phyloP scores from a whole-genome alignment of 2,888 invertebrate genomes.

The Mythimna ferrago region DNA sequence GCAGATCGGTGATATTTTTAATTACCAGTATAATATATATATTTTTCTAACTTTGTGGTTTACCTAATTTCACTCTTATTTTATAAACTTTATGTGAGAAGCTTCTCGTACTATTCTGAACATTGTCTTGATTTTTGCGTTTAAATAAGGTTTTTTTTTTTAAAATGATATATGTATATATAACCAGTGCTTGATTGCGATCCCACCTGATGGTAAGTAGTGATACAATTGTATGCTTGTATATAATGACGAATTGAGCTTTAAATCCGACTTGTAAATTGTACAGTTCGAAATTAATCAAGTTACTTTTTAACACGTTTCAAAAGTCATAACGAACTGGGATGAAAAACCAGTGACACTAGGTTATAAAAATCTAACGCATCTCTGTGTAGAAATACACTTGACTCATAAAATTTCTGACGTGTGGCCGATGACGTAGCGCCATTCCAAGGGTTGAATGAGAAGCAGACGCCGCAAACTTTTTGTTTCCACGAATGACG shows the following conservation, averaged over 20 bases:
- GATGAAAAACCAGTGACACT: background rate
- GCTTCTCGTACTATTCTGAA: no score
- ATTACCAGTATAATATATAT: conserved; percentile 21
- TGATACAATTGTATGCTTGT: background rate
- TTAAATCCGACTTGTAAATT: no score
- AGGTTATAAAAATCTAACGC: background rate
- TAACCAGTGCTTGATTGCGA: no score
- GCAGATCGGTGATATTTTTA: conserved; percentile 20
- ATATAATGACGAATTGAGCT: no score
- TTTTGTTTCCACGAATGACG: conserved; percentile 67
- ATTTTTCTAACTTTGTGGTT: conserved; percentile 5
- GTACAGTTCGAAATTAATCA: no score
- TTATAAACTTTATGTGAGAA: no score
- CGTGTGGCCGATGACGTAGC: conserved; percentile 73
- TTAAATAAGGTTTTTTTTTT: no score
- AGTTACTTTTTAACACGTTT: background rate
- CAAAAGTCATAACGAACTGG: background rate
- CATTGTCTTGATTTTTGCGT: background rate
- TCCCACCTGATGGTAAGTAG: no score
- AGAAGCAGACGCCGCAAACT: conserved; percentile 68
- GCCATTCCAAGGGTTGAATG: conserved; percentile 76
- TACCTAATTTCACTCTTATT: background rate
- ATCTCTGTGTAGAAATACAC: conserved; percentile 28
- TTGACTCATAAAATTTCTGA: conserved; percentile 74
- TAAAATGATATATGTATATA: no score